These are phyloP conservation scores for Gobius niger DNA, from an alignment of 2,113 vertebrate genomes.

Conservation along the genomic window DNA sequence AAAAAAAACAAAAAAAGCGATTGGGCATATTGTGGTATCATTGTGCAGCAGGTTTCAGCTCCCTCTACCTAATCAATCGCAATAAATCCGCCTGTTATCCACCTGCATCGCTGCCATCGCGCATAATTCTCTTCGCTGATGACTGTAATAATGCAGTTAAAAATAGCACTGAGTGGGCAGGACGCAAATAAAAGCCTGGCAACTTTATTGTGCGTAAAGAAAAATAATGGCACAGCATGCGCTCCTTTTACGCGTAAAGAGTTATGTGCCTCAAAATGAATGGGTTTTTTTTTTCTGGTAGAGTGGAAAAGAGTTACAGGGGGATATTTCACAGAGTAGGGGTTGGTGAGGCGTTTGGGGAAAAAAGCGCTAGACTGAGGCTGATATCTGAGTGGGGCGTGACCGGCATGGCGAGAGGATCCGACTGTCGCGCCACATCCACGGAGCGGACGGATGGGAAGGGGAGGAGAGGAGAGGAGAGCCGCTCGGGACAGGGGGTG, in stretches of 20 bases:
- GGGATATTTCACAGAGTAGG: background rate
- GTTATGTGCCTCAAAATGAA: conserved; percentile 5
- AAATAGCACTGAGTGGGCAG: conserved; percentile 52
- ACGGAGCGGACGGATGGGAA: conserved; percentile 40
- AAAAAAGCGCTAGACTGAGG: conserved; percentile 35
- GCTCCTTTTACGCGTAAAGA: background rate
- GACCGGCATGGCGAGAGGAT: conserved; percentile 71
- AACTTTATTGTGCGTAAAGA: conserved; percentile 23
- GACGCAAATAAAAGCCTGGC: conserved; percentile 29
- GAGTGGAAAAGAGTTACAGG: background rate
- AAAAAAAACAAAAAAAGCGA: background rate
- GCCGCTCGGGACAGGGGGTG: conserved; percentile 28
- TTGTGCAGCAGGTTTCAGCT: background rate
- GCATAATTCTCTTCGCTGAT: conserved; percentile 39
- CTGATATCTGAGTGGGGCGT: conserved; percentile 68
- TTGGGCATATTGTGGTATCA: background rate
- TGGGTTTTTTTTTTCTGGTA: background rate
- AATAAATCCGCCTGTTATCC: conserved; percentile 24
- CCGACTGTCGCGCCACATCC: conserved; percentile 56
- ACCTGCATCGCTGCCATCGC: conserved; percentile 42
- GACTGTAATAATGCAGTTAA: conserved; percentile 50
- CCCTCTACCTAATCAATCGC: conserved; percentile 32
- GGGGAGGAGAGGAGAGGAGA: conserved; percentile 18
- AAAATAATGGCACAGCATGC: background rate
- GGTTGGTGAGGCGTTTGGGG: conserved; percentile 9